Evolutionary conservation across 1,140 invertebrate genomes (phyloP), one percentile per base, ranked within the genome.

Genomic region (Neodiprion pinetum): DNA sequence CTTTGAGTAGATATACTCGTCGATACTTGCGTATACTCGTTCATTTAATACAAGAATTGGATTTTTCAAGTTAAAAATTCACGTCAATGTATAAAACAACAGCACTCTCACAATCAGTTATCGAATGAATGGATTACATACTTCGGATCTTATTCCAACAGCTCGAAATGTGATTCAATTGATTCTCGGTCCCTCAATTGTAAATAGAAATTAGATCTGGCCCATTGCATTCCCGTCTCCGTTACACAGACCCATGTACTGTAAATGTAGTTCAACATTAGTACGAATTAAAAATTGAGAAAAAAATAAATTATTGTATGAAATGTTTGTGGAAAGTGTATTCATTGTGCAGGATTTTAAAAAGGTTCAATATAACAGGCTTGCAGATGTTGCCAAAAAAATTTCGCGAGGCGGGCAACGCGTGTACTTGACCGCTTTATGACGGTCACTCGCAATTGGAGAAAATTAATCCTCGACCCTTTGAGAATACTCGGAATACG

Each of bases 291-390:
- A 77, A 40, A 70, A 79, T 79, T 73, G 74, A 79, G 72, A 75
- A 71, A 73, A 73, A 79, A 79, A 79, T 79, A 79, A 79, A 79
- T 77, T 77, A 77, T 79, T 79, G 78, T 79, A 79, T 77, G 76
- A 79, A 79, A 75, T 75, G 78, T 79, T 79, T 74, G 71, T 73
- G 53, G 53, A 8, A 61, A 12, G 53, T 61, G 53, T 61, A 61
- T 61, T 61, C 53, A 61, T 12, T 61, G 3, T 61, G 3, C 53
- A 61, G 4, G n/a, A 11, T 61, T 61, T 61, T 61, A 3, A n/a
- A 61, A 2, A 61, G 3, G 1, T 61, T 61, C 8, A 61, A 61
- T n/a, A 40, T 40, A 5, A 40, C 28, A 40, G 28, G 28, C 28
- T 40, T 40, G 28, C 28, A 40, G 28, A 40, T 40, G 28, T 40